Conservation (phyloP, 2,888 invertebrate genomes). For the Lacanobia wlatinum region DNA sequence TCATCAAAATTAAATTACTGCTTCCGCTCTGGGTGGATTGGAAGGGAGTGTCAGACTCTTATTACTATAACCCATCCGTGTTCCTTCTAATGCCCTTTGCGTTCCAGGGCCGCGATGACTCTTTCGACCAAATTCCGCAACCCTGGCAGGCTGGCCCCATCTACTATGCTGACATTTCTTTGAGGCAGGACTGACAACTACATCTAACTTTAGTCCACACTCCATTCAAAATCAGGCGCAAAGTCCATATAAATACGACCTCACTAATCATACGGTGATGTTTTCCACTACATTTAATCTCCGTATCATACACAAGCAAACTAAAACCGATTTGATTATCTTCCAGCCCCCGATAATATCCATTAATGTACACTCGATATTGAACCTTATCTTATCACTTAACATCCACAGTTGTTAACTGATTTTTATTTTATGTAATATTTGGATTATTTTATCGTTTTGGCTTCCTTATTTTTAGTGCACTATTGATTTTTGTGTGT, state of each 20-base stretch:
- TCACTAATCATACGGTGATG: background rate
- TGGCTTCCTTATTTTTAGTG: conserved; percentile 44
- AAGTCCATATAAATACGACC: conserved; percentile 16
- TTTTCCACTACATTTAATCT: conserved; percentile 7
- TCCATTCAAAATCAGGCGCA: background rate
- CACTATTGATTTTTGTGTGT: conserved; percentile 18
- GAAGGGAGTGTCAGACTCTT: no score
- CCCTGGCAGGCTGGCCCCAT: no score
- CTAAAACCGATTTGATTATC: conserved; percentile 43
- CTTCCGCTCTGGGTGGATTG: no score
- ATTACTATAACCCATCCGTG: no score
- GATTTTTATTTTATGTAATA: conserved; percentile 60
- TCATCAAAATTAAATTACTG: no score
- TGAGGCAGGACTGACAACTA: no score
- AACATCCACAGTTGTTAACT: conserved; percentile 32
- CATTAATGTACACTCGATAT: conserved; percentile 20
- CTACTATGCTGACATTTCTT: no score
- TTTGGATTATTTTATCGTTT: conserved; percentile 41
- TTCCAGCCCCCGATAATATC: conserved; percentile 33
- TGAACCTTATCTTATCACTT: conserved; percentile 45
- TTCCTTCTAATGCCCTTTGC: no score
- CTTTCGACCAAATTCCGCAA: no score
- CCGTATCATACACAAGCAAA: background rate
- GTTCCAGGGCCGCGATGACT: no score
- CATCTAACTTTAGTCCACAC: no score